These are phyloP conservation scores for Gnatocerus cornutus DNA, from an alignment of 2,888 invertebrate genomes.

Conservation along the genomic window DNA sequence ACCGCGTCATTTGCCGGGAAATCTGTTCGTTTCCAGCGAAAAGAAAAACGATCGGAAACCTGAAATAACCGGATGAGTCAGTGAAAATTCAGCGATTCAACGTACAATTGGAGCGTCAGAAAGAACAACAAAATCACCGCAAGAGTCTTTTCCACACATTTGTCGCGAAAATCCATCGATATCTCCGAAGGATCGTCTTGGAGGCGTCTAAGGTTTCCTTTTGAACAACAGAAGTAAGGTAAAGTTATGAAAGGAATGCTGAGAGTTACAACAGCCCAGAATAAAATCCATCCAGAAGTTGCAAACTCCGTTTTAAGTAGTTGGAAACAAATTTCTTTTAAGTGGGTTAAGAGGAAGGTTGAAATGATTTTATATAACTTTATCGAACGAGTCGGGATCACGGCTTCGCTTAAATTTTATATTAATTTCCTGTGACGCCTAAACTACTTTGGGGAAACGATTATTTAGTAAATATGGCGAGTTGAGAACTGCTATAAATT, in stretches of 20 bases:
- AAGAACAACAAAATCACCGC: conserved; percentile 57
- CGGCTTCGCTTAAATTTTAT: conserved; percentile 34
- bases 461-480: conserved; percentile 38
- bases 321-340: conserved; percentile 42
- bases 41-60: conserved; percentile 74
- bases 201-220: conserved; percentile 58
- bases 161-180: conserved; percentile 52
- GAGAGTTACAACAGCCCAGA: conserved; percentile 62
- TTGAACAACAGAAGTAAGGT: conserved; percentile 60
- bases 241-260: conserved; percentile 58
- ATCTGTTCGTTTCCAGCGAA: conserved; percentile 78
- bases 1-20: conserved; percentile 73
- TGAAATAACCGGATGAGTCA: conserved; percentile 5
- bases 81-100: conserved; percentile 26
- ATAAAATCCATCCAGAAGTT: conserved; percentile 62
- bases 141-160: conserved; percentile 52
- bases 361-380: conserved; percentile 5
- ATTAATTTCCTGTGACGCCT: conserved; percentile 39
- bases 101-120: conserved; percentile 62
- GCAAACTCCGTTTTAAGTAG: conserved; percentile 63
- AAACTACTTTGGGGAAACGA: conserved; percentile 34
- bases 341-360: conserved; percentile 7
- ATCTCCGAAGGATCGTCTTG: too few species aligned
- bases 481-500: conserved; percentile 44
- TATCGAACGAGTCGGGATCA: conserved; percentile 17